A percentile compares a stretch with the other conserved stretches of the same genome.
Evolutionary conservation across 2,888 invertebrate genomes (phyloP).

Genomic region (Sabatieria punctata): DNA sequence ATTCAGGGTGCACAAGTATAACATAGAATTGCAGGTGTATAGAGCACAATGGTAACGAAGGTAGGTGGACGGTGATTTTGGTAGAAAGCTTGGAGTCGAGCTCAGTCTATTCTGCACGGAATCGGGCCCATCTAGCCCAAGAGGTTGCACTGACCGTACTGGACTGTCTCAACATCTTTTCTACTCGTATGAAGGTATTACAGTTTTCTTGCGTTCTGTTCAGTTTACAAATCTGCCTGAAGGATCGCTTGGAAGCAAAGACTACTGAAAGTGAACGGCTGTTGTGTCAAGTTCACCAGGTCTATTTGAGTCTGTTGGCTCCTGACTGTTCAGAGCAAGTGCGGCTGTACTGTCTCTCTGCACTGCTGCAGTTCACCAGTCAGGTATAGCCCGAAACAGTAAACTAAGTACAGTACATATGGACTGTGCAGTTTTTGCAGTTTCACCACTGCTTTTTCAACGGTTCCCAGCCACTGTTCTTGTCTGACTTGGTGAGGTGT

Average conservation of each 20-base stretch:
- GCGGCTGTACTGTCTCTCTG: constrained; percentile 75
- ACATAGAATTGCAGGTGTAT: too few relatives aligned
- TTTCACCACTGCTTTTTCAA: too few relatives aligned
- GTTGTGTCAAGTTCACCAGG: constrained; percentile 61
- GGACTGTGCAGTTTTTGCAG: too few relatives aligned
- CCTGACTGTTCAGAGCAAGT: constrained; percentile 75
- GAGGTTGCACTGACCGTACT: constrained; percentile 73
- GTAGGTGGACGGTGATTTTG: too few relatives aligned
- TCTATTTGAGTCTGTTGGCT: constrained; percentile 68
- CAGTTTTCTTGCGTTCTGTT: too few relatives aligned
- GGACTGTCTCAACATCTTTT: constrained; percentile 68
- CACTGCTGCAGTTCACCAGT: constrained; percentile 73
- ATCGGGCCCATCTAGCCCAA: constrained; percentile 64
- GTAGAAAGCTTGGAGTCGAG: too few relatives aligned
- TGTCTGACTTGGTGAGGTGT: neutral
- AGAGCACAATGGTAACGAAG: neutral
- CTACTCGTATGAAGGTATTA: constrained; percentile 51
- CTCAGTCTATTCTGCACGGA: constrained; percentile 40
- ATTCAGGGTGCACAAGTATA: neutral
- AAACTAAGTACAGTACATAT: neutral
- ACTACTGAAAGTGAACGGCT: constrained; percentile 51
- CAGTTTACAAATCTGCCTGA: too few relatives aligned
- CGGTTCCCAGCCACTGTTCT: neutral
- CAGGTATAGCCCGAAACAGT: constrained; percentile 35
- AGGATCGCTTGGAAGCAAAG: constrained; percentile 39